Conservation (phyloP, 1,140 invertebrate genomes). For the Aphelenchoides fujianensis region DNA sequence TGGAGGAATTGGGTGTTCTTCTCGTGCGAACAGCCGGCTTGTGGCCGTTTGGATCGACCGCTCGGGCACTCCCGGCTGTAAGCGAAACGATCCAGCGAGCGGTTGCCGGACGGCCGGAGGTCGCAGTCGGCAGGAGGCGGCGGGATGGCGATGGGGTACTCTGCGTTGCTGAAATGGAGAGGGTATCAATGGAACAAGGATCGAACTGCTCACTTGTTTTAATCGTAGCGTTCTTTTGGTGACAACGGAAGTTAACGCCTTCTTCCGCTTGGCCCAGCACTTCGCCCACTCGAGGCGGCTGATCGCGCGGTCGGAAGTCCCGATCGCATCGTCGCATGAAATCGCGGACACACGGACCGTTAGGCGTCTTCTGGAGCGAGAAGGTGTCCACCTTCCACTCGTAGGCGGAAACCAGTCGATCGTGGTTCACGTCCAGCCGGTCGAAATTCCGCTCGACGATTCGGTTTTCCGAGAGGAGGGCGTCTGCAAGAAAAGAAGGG, state of each 20-base stretch:
- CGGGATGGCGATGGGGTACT: no score
- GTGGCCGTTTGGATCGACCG: no score
- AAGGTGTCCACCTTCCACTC: neutral
- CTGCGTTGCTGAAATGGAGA: no score
- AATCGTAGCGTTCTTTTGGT: neutral
- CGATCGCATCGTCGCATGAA: neutral
- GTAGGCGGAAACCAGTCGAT: neutral
- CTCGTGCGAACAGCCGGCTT: neutral
- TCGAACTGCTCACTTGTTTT: neutral
- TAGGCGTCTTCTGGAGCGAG: neutral
- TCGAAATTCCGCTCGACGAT: neutral
- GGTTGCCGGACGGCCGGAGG: neutral
- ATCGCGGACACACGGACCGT: neutral
- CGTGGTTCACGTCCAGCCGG: neutral
- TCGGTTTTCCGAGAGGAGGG: no score
- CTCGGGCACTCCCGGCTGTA: neutral
- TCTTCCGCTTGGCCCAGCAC: neutral
- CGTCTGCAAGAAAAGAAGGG: no score
- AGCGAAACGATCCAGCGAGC: neutral
- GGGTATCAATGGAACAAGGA: neutral
- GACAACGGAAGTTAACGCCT: neutral
- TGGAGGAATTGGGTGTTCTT: constrained; percentile 8
- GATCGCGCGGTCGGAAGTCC: neutral
- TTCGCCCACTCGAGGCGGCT: neutral
- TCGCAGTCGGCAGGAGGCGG: no score